phyloP scores from a whole-genome alignment of 2,797 vertebrate genomes.

The Arctocebus calabarensis region DNA sequence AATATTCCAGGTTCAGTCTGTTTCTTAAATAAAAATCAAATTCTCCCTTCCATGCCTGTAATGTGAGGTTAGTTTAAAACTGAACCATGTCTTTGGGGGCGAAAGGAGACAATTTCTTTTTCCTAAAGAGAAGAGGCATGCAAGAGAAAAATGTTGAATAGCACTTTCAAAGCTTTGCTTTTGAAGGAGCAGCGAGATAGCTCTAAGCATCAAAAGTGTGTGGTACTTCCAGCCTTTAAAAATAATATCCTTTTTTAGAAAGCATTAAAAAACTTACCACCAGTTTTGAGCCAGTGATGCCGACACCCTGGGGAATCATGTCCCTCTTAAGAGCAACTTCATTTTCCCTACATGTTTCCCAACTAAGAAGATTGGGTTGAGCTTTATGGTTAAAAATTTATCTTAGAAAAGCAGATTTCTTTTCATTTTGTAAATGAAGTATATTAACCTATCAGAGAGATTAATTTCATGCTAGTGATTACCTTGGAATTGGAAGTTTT shows the following conservation, averaged over 20 bases:
- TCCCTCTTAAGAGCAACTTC: slow-evolving; percentile 29
- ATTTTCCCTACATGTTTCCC: slow-evolving; percentile 46
- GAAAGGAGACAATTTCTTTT: slow-evolving; percentile 36
- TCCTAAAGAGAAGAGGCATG: background rate
- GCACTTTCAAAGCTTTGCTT: slow-evolving; percentile 14
- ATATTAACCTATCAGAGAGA: slow-evolving; percentile 38
- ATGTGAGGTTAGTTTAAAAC: slow-evolving; percentile 65
- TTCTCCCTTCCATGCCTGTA: background rate
- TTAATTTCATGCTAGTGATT: slow-evolving; percentile 51
- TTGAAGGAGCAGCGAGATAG: background rate
- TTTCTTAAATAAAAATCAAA: slow-evolving; percentile 44
- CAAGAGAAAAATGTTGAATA: background rate
- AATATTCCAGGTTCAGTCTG: background rate
- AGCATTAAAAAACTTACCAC: background rate
- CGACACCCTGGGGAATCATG: background rate
- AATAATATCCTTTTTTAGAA: background rate
- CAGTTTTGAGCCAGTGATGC: background rate
- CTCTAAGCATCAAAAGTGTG: background rate
- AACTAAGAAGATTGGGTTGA: background rate
- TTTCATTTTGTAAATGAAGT: slow-evolving; percentile 61
- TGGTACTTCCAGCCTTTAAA: background rate
- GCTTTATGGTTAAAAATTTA: slow-evolving; percentile 49
- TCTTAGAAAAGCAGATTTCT: slow-evolving; percentile 51
- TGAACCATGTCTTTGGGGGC: background rate
- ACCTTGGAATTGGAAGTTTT: background rate